Percentiles rank a stretch among this genome's conserved stretches.
Conservation (phyloP, 2,888 invertebrate genomes). For the Agrochola litura region DNA sequence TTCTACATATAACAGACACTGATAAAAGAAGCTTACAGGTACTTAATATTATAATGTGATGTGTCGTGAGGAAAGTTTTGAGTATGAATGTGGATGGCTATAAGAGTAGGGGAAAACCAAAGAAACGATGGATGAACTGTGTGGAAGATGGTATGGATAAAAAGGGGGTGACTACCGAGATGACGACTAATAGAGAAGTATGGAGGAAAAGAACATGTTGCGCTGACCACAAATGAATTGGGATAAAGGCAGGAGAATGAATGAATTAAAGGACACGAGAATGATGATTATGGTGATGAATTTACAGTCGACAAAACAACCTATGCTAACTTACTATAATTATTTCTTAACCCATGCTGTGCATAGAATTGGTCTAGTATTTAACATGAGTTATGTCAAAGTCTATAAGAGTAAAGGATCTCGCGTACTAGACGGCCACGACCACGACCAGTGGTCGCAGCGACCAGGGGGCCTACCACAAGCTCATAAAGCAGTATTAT, state of each 20-base stretch:
- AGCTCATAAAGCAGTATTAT: too few relatives aligned
- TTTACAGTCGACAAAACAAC: not conserved
- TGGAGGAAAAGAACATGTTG: not conserved
- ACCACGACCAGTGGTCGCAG: too few relatives aligned
- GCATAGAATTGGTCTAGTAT: not conserved
- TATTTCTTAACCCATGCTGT: too few relatives aligned
- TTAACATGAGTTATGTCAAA: not conserved
- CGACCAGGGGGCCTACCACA: too few relatives aligned
- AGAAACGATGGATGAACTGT: not conserved
- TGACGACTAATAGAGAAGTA: not conserved
- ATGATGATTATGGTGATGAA: not conserved
- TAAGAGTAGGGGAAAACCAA: not conserved
- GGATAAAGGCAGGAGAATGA: not conserved
- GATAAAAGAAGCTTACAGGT: not conserved
- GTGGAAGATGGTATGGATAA: not conserved
- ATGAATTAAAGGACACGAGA: too few relatives aligned
- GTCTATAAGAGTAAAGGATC: not conserved
- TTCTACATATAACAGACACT: not conserved
- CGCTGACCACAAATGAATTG: not conserved
- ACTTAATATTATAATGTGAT: not conserved
- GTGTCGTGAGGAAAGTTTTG: not conserved
- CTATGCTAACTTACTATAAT: too few relatives aligned
- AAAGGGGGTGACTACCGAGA: not conserved
- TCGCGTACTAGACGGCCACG: too few relatives aligned
- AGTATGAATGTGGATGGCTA: not conserved